phyloP scores from a whole-genome alignment of 2,888 invertebrate genomes.

The Branchellion lobata region DNA sequence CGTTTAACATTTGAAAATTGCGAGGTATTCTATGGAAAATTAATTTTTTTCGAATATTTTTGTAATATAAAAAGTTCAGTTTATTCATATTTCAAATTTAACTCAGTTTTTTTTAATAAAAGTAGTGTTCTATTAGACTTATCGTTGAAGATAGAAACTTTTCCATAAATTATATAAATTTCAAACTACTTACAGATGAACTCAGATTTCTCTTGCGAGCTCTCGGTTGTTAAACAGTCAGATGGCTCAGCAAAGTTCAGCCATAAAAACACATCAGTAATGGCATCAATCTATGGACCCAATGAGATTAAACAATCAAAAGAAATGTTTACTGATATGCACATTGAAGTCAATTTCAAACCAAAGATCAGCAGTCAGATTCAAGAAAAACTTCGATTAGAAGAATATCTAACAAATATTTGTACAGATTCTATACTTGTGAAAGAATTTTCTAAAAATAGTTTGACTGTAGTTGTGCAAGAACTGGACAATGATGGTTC shows the following conservation, averaged over 20 bases:
- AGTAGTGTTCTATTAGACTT: too few relatives aligned
- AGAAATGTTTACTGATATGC: not conserved
- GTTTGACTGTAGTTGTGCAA: conserved; percentile 77
- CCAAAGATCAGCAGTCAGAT: not conserved
- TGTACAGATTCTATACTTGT: conserved; percentile 75
- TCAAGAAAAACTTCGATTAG: conserved; percentile 61
- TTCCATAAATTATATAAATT: not conserved
- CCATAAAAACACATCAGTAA: not conserved
- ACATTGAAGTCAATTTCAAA: not conserved
- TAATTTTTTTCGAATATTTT: too few relatives aligned
- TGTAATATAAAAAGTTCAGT: too few relatives aligned
- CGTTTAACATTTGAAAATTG: too few relatives aligned
- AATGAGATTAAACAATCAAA: not conserved
- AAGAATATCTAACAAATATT: conserved; percentile 74
- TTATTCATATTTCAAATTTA: too few relatives aligned
- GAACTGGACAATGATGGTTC: conserved; percentile 74
- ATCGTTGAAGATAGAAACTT: too few relatives aligned
- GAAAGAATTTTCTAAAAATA: conserved; percentile 76
- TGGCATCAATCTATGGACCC: conserved; percentile 6
- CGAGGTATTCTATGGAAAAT: too few relatives aligned
- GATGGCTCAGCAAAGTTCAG: conserved; percentile 3
- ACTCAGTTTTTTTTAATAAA: not conserved
- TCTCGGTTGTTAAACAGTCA: not conserved
- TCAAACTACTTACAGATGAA: not conserved
- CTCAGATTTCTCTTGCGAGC: not conserved